Evolutionary conservation across 2,113 vertebrate species (phyloP), one percentile per base, ranked within the genome.

Genomic region (Silurus meridionalis): DNA sequence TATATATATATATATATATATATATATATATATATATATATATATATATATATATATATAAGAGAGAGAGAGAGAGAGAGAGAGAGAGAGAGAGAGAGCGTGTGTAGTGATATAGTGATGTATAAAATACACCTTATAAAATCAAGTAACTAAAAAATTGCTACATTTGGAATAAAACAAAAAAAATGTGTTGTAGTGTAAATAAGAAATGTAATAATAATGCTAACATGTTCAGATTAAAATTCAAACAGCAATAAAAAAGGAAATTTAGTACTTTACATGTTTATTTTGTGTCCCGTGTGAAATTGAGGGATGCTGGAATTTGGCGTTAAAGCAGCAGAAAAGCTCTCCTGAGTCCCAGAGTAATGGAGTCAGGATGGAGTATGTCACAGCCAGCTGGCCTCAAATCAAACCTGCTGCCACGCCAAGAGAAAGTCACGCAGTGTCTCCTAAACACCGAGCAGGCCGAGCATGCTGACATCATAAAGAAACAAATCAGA

Each of bases 371-470:
- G 77, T 80, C 21, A 53, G 80, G 86, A 89, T 80, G 23, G 11
- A 50, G 63, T 61, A 9, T 67, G 37, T 48, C 25, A 21, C 55
- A n/a, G 85, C 87, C 90, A 89, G 88, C 87, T 91, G 91, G 88
- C 89, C 3, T 55, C 55, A 17, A 86, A 60, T 80, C 63, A 83
- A 58, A 61, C 81, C 80, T 57, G 69, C 28, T 67, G 37, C 48
- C 28, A 74, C 84, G 88, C 88, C 89, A 90, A 85, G 82, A 78
- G 19, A 82, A 61, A 58, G 69, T 75, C 84, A 88, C 52, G 46
- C 84, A 71, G 37, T 87, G 48, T 74, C 85, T 83, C 85, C 78
- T 67, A 14, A 86, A 83, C 61, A 48, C 88, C 86, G 83, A 86
- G 86, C 13, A 48, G 52, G n/a, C 87, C 86, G 83, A 85, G 79